A percentile compares a stretch with the other conserved stretches of the same genome.
Evolutionary conservation across 2,113 vertebrate genomes (phyloP).

Genomic region (Thymallus thymallus): DNA sequence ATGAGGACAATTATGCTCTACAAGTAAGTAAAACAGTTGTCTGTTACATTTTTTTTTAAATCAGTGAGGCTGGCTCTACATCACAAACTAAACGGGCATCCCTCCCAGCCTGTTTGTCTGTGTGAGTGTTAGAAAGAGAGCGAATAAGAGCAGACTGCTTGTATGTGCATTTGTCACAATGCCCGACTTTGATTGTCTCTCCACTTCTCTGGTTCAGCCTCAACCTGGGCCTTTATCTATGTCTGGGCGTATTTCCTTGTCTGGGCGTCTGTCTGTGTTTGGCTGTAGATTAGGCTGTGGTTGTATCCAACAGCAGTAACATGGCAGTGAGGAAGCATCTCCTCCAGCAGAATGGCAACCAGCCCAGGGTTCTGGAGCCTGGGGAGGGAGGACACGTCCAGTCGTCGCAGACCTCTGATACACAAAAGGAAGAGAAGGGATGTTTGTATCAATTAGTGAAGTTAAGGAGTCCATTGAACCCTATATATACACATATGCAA

Average conservation of each 20-base stretch:
- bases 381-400: constrained; percentile 79
- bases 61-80: not conserved
- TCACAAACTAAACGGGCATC: not conserved
- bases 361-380: constrained; percentile 69
- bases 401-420: constrained; percentile 71
- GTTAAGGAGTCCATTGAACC: too few relatives aligned
- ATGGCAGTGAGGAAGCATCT: constrained; percentile 82
- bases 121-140: not conserved
- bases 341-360: constrained; percentile 81
- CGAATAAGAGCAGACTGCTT: too few relatives aligned
- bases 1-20: not conserved
- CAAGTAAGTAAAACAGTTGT: not conserved
- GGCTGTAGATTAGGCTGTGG: constrained; percentile 39
- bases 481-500: too few relatives aligned
- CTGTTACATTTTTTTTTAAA: too few relatives aligned
- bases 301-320: constrained; percentile 71
- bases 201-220: not conserved
- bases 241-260: too few relatives aligned
- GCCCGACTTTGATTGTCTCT: not conserved
- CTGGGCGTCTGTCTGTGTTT: not conserved
- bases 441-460: too few relatives aligned
- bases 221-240: not conserved
- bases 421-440: not conserved
- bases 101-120: not conserved
- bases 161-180: not conserved